Evolutionary conservation across 1,140 invertebrate species (phyloP).

Genomic region (Muscidifurax raptorellus): DNA sequence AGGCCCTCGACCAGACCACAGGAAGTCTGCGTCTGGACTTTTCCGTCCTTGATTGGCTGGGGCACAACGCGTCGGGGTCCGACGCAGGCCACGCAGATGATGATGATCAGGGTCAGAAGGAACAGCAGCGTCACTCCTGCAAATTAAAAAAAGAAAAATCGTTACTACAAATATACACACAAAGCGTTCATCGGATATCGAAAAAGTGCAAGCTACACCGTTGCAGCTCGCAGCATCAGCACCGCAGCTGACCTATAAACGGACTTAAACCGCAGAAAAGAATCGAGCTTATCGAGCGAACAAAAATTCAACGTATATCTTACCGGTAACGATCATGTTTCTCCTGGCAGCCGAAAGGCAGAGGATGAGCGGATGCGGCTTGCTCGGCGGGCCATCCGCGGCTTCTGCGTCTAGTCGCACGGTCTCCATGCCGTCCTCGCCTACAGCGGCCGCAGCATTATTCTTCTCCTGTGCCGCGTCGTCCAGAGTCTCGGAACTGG

Average conservation of each 20-base stretch:
- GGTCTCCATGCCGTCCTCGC: conserved; percentile 84
- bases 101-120: conserved; percentile 80
- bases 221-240: too few relatives aligned
- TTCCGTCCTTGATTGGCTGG: conserved; percentile 79
- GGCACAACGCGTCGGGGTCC: conserved; percentile 76
- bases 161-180: too few relatives aligned
- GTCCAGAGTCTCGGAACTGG: conserved; percentile 86
- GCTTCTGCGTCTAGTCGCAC: conserved; percentile 77
- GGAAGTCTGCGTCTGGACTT: conserved; percentile 82
- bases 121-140: conserved; percentile 75
- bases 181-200: too few relatives aligned
- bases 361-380: conserved; percentile 63
- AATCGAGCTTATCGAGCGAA: neutral
- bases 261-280: neutral
- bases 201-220: too few relatives aligned
- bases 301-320: neutral
- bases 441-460: conserved; percentile 82
- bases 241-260: too few relatives aligned
- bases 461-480: conserved; percentile 76
- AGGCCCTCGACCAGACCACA: conserved; percentile 88
- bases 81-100: conserved; percentile 78
- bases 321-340: conserved; percentile 67
- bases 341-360: conserved; percentile 63
- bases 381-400: conserved; percentile 60
- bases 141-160: neutral